phyloP scores from a whole-genome alignment of 2,888 invertebrate species.

The Mesodorylaimus sp. region DNA sequence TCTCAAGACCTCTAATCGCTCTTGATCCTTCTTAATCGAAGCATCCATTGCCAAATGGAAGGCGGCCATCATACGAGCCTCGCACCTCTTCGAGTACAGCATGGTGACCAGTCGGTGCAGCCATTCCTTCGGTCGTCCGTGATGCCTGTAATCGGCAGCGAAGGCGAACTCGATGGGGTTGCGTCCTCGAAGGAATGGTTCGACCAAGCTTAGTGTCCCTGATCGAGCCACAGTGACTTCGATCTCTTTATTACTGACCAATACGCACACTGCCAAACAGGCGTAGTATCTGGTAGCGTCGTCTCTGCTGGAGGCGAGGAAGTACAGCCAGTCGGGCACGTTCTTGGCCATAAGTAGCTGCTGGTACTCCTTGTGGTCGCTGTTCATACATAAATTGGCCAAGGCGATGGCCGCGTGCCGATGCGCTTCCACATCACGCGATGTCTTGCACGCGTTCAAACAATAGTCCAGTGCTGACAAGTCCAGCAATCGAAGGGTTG shows the following conservation, averaged over 20 bases:
- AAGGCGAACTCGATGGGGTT: neutral
- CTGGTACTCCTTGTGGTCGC: neutral
- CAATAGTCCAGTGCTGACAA: too few species aligned
- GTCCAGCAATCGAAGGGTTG: too few species aligned
- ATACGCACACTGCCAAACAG: conserved; percentile 77
- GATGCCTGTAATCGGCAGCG: neutral
- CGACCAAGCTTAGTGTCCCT: conserved; percentile 34
- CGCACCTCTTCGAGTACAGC: conserved; percentile 73
- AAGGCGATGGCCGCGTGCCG: neutral
- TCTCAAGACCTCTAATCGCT: conserved; percentile 20
- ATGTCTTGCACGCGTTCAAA: too few species aligned
- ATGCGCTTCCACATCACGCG: neutral
- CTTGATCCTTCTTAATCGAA: neutral
- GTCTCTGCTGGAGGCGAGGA: conserved; percentile 79
- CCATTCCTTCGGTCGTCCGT: conserved; percentile 49
- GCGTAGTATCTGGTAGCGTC: conserved; percentile 82
- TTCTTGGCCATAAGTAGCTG: conserved; percentile 13
- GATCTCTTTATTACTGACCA: conserved; percentile 90
- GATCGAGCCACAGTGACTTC: conserved; percentile 57
- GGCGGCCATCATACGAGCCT: conserved; percentile 81
- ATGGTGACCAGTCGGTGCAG: conserved; percentile 82
- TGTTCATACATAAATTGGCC: neutral
- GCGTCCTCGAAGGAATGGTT: neutral
- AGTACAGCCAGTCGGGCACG: conserved; percentile 58
- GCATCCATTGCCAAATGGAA: conserved; percentile 98